These are phyloP conservation scores for Rhabdomys dilectus DNA, from an alignment of 2,113 vertebrate species.

Conservation along the genomic window DNA sequence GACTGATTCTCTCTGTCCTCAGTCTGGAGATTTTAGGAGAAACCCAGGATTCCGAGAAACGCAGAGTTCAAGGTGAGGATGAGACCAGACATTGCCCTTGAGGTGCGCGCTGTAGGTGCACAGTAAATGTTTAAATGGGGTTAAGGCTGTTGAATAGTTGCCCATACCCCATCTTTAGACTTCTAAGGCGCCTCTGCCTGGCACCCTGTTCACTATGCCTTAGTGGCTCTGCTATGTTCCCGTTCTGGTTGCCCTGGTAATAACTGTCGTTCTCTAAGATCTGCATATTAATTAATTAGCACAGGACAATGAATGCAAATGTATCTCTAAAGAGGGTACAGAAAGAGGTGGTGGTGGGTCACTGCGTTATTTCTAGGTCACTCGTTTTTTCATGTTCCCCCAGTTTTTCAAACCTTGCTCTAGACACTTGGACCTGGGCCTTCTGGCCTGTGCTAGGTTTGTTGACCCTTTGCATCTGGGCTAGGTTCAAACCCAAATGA, in stretches of 20 bases:
- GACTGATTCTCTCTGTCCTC: accelerated
- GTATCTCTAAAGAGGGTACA: neutral
- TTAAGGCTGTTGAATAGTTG: accelerated
- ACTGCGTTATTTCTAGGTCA: accelerated
- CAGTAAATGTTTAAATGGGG: accelerated
- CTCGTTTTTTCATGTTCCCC: accelerated
- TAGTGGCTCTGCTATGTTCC: accelerated
- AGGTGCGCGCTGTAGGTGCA: neutral
- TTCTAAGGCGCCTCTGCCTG: accelerated
- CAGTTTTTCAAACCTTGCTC: neutral
- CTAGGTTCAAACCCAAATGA: no score
- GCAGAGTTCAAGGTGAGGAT: no score
- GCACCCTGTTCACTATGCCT: accelerated
- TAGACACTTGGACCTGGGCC: accelerated
- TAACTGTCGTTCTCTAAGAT: accelerated
- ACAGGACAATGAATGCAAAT: neutral
- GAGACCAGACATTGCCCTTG: accelerated
- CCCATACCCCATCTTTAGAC: neutral
- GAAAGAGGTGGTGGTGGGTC: neutral
- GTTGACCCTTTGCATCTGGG: neutral
- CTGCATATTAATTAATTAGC: accelerated
- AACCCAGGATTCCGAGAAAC: neutral
- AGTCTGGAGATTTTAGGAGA: neutral
- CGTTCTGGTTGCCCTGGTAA: accelerated
- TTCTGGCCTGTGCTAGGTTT: neutral